Evolutionary conservation across 2,113 vertebrate genomes (phyloP).

Genomic region (Crotalus viridis): DNA sequence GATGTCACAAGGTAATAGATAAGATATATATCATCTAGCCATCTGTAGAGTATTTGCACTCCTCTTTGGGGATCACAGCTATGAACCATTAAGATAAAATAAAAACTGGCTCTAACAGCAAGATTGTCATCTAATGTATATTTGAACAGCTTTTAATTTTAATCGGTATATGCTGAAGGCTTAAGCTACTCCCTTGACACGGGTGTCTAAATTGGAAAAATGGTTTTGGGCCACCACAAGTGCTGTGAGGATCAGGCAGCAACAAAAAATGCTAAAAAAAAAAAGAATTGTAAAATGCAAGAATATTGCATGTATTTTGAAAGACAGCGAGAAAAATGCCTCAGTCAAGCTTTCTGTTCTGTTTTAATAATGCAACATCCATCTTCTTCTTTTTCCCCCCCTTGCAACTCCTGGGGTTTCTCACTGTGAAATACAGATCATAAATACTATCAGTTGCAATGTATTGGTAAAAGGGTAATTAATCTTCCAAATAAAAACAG

Average conservation of each 20-base stretch:
- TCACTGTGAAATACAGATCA: not conserved
- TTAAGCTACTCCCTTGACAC: not conserved
- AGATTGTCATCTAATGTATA: slow-evolving; percentile 13
- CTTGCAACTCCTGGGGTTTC: not conserved
- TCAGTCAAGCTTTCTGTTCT: not conserved
- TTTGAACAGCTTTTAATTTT: slow-evolving; percentile 11
- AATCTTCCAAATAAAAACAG: not conserved
- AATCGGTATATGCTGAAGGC: not conserved
- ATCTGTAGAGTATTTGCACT: slow-evolving; percentile 32
- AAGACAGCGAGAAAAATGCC: not conserved
- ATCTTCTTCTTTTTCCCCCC: not conserved
- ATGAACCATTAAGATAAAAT: not conserved
- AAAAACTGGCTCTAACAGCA: slow-evolving; percentile 30
- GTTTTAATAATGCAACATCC: slow-evolving; percentile 1
- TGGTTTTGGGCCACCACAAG: not conserved
- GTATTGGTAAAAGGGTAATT: slow-evolving; percentile 8
- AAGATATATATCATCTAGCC: slow-evolving; percentile 50
- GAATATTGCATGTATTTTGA: not conserved
- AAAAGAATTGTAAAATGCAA: not conserved
- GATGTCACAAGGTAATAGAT: not conserved
- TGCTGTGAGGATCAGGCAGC: not conserved
- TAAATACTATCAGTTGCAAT: not conserved
- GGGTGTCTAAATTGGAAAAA: not conserved
- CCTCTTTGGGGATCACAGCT: slow-evolving; percentile 3
- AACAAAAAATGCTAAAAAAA: not conserved